Conservation (phyloP, 2,113 vertebrate species). For the Tragelaphus imberbis region DNA sequence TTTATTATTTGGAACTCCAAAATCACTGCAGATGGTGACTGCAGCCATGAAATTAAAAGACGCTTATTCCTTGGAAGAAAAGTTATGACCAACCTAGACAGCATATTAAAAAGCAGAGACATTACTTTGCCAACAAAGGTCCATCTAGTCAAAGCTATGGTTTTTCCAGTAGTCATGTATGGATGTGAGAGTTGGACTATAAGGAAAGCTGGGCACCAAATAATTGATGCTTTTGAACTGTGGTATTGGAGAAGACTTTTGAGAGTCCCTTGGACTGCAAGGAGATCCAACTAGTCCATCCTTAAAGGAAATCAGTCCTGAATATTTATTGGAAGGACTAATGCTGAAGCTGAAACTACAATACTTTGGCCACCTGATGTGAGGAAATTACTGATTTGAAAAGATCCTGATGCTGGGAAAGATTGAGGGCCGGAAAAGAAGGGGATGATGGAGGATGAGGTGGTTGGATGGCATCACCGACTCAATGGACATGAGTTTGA, state of each 20-base stretch:
- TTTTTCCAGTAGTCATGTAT: neutral
- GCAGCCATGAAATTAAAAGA: neutral
- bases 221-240: neutral
- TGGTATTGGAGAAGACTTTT: neutral
- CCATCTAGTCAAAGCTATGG: neutral
- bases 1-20: neutral
- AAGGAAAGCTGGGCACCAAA: neutral
- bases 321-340: neutral
- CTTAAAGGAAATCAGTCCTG: neutral
- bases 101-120: neutral
- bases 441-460: neutral
- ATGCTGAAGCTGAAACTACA: rapidly evolving
- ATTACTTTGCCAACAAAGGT: neutral
- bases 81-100: neutral
- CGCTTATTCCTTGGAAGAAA: neutral
- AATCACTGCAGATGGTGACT: neutral
- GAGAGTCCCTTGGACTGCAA: neutral
- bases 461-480: neutral
- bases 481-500: neutral
- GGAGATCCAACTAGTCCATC: neutral
- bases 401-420: neutral
- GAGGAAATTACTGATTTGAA: neutral
- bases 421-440: neutral
- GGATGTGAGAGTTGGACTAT: neutral
- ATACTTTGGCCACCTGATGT: neutral